Conservation (phyloP, 2,113 vertebrate species). For the Zosterops hypoxanthus region DNA sequence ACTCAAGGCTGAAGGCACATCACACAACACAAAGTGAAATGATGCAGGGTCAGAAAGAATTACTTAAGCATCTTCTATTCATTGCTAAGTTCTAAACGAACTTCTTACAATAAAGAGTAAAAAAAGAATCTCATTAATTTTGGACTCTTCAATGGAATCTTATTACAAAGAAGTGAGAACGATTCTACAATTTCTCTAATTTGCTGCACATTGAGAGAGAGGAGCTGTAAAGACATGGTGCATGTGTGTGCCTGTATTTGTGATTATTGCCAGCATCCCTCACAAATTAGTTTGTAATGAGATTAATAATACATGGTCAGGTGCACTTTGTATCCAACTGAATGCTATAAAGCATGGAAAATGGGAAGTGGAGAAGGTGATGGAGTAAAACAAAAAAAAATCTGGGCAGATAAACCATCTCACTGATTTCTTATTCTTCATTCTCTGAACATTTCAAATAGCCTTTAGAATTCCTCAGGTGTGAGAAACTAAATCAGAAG, state of each 20-base stretch:
- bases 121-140: background rate
- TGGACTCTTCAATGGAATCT: background rate
- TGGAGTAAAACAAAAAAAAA: background rate
- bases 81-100: background rate
- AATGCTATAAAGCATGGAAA: background rate
- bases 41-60: background rate
- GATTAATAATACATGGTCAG: background rate
- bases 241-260: background rate
- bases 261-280: background rate
- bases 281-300: background rate
- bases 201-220: background rate
- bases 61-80: background rate
- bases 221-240: background rate
- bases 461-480: background rate
- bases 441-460: background rate
- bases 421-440: background rate
- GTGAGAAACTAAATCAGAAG: background rate
- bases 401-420: background rate
- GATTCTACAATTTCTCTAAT: background rate
- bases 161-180: background rate
- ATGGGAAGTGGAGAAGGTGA: background rate
- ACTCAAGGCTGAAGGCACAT: background rate
- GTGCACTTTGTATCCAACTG: background rate
- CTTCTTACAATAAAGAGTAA: background rate
- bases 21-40: background rate